Percentiles rank a stretch among this genome's conserved stretches.
These are phyloP conservation scores for Drosophila fungiperda DNA, from an alignment of 2,888 invertebrate genomes.

Conservation along the genomic window DNA sequence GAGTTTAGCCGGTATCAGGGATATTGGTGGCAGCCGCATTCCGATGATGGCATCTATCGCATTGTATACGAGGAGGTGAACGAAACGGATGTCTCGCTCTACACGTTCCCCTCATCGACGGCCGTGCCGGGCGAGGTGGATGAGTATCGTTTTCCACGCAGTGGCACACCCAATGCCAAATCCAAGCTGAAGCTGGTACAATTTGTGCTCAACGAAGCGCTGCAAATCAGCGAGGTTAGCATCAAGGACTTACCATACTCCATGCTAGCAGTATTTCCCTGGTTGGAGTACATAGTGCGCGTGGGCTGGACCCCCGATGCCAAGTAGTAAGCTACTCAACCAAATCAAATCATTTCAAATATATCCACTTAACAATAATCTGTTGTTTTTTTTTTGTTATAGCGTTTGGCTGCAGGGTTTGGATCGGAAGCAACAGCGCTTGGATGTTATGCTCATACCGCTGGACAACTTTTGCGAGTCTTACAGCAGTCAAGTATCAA, in stretches of 20 bases:
- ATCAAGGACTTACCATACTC: constrained; percentile 91
- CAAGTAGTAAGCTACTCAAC: constrained; percentile 88
- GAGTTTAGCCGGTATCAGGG: constrained; percentile 98
- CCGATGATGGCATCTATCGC: constrained; percentile 90
- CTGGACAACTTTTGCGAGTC: constrained; percentile 89
- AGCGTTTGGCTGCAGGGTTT: constrained; percentile 97
- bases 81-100: constrained; percentile 95
- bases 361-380: not conserved
- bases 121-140: constrained; percentile 92
- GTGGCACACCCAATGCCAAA: constrained; percentile 95
- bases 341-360: not conserved
- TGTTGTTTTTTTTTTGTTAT: constrained; percentile 31
- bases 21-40: constrained; percentile 98
- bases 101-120: constrained; percentile 94
- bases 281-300: constrained; percentile 97
- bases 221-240: constrained; percentile 91
- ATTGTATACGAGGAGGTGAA: constrained; percentile 95
- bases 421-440: constrained; percentile 93
- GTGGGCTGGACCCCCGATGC: constrained; percentile 98
- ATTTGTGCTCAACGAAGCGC: constrained; percentile 87
- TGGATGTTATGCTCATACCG: constrained; percentile 94
- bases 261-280: constrained; percentile 93
- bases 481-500: constrained; percentile 85
- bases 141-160: constrained; percentile 94
- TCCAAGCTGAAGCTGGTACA: constrained; percentile 94